Evolutionary conservation across 2,113 vertebrate genomes (phyloP).

Genomic region (Muntiacus reevesi): DNA sequence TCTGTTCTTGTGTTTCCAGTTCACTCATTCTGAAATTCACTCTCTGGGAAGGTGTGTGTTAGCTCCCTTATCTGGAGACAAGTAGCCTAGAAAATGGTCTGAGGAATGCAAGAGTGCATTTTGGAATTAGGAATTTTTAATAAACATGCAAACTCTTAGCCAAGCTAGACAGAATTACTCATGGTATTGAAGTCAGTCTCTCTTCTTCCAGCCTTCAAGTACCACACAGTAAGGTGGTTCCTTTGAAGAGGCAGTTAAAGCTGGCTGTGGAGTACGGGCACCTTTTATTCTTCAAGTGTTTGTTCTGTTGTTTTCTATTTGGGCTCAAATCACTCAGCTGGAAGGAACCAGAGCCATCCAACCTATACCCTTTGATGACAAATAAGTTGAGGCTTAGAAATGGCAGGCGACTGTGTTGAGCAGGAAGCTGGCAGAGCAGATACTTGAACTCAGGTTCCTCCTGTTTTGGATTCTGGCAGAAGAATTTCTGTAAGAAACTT

Average conservation of each 20-base stretch:
- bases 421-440: neutral
- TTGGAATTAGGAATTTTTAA: neutral
- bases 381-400: neutral
- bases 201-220: neutral
- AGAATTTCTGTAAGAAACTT: constrained; percentile 2
- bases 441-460: neutral
- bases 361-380: neutral
- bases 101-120: neutral
- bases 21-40: neutral
- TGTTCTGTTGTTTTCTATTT: neutral
- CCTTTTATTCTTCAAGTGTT: constrained; percentile 41
- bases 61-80: neutral
- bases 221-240: neutral
- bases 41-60: neutral
- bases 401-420: neutral
- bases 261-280: neutral
- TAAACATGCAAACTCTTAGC: neutral
- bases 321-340: neutral
- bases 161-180: neutral
- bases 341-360: neutral
- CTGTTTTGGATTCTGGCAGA: constrained; percentile 27
- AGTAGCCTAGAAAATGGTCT: neutral
- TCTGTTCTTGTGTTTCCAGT: neutral
- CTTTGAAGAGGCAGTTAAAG: constrained; percentile 48
- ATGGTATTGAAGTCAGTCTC: neutral